These are phyloP conservation scores for Progne subis DNA, from an alignment of 2,113 vertebrate genomes.

Conservation along the genomic window DNA sequence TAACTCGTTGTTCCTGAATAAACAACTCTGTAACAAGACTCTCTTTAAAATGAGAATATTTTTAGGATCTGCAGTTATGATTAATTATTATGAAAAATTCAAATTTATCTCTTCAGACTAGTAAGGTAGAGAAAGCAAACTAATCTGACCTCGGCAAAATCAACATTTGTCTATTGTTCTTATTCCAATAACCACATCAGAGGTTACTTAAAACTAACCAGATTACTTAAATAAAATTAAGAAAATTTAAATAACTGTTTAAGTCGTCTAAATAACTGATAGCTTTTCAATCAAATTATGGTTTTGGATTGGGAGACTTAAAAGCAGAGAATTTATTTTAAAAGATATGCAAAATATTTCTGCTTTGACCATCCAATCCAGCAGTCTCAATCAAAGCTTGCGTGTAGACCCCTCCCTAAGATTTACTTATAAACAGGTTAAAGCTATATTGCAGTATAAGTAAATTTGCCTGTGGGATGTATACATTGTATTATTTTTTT, in stretches of 20 bases:
- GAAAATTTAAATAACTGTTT: neutral
- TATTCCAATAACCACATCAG: neutral
- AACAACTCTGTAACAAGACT: neutral
- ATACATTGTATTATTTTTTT: neutral
- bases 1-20: neutral
- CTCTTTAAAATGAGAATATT: neutral
- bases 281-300: neutral
- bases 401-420: accelerated
- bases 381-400: neutral
- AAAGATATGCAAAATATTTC: neutral
- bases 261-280: neutral
- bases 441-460: neutral
- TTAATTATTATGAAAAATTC: neutral
- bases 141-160: neutral
- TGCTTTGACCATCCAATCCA: neutral
- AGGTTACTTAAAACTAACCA: neutral
- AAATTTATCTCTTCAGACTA: neutral
- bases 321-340: neutral
- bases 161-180: neutral
- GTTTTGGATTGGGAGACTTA: neutral
- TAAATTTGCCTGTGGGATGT: neutral
- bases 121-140: neutral
- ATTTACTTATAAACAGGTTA: neutral
- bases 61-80: neutral
- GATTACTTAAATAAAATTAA: neutral